Evolutionary conservation across 2,797 vertebrate genomes (phyloP), one percentile per base, ranked within the genome.

Genomic region (Silurus lanzhouensis): DNA sequence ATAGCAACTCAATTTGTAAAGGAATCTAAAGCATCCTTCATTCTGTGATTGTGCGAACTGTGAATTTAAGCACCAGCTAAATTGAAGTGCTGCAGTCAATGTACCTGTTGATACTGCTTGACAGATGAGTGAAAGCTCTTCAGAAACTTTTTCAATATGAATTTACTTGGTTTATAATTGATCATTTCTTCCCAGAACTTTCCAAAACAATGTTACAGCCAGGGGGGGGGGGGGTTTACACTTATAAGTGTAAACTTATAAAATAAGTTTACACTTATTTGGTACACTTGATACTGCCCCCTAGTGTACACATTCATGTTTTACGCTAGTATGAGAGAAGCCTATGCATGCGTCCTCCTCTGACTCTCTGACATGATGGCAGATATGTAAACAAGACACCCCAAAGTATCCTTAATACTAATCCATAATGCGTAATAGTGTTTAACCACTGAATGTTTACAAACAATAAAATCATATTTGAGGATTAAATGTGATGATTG

Each of bases 61-160:
- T 57, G 48, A 76, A 76, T 60, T 38, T 58, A 60, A 60, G 55
- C 55, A 60, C 17, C 57, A 60, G 55, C 31, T 60, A 22, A 38
- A 38, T 1, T 38, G 19, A 60, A 77, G 17, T 38, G 27, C 55
- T 77, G 31, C 19, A 60, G 55, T 77, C 27, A 17, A 60, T 60
- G 27, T 77, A 60, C 27, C 10, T 77, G 55, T 60, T 22, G 75
- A 20, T 77, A 38, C 75, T 77, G 55, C 55, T 77, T 38, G 57
- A 60, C 17, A 60, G 55, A 38, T 19, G 25, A 77, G 75, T 60
- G 27, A 77, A 58, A 38, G 31, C 31, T 4, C 25, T 31, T 76
- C 74, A 76, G 17, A 60, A 60, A 38, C 27, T 6, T 38, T 20
- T 75, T 75, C 15, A 75, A 22, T 20, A 57, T 58, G 25, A 31